Base-by-base conservation (phyloP, 30 jellyfish, hydroid and myxozoan species). In the Pseudorhiza aurosa region DNA sequence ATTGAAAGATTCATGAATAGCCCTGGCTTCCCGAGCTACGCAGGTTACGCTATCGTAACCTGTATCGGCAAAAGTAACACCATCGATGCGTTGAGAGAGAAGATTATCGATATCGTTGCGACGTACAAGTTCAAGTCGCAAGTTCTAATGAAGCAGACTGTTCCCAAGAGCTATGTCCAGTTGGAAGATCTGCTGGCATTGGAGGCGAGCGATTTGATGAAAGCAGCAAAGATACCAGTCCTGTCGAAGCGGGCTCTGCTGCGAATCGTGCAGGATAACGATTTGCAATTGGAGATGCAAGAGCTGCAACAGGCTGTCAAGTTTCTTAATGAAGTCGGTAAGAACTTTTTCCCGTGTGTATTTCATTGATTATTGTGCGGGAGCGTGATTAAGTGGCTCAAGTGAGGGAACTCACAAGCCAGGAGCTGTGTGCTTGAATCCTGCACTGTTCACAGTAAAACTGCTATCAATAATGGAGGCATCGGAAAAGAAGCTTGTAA, bases 301-400 rank as follows among this genome's bases (percentile, higher is more conserved):
- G 99, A 93, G 62, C 37, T 93, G 35, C 67, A 75, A 3, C 94
- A 87, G 30, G 99, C 97, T 11, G 87, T 87, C 51, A 93, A 81
- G 47, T 93, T 93, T 58, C 81, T 93, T 19, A 85, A 87, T 30
- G 99, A 93, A 73, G 69, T 91, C 29, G 99, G 99, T 87, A 68
- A 50, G 77, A 27, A 2, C 28, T 4, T 24, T 5, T 29, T 45
- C 7, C 12, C 64, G 19, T 62, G 12, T 11, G 77, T 25, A 62
- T 6, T 12, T 25, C 9, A 8, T 62, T 58, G 7, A 17, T 47
- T 65, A n/a, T n/a, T n/a, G n/a, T n/a, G n/a, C n/a, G n/a, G n/a
- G n/a, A n/a, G n/a, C n/a, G n/a, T n/a, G n/a, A n/a, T n/a, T n/a
- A n/a, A n/a, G n/a, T n/a, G n/a, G n/a, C n/a, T n/a, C n/a, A n/a